These are phyloP conservation scores for Rallus crepitans DNA, from an alignment of 2,797 vertebrate genomes.

Conservation along the genomic window DNA sequence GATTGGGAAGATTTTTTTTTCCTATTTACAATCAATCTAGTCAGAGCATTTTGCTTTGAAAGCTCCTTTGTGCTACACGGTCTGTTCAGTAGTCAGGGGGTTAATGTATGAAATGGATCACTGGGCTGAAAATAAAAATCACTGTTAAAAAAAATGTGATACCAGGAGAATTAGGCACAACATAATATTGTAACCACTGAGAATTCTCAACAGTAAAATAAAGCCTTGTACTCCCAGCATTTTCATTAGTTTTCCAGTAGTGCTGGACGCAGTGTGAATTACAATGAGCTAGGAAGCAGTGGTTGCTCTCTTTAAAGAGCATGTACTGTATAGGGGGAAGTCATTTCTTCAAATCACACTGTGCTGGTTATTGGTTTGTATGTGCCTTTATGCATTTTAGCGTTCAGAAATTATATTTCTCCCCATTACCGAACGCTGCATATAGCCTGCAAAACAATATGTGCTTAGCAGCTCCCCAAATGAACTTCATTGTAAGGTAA, in stretches of 20 bases:
- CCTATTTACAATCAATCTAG: conserved; percentile 43
- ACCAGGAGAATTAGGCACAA: conserved; percentile 78
- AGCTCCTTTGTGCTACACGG: conserved; percentile 24
- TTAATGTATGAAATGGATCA: conserved; percentile 77
- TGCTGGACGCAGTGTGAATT: conserved; percentile 78
- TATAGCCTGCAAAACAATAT: conserved; percentile 35
- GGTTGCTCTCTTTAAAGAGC: conserved; percentile 70
- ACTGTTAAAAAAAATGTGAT: conserved; percentile 66
- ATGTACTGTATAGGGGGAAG: conserved; percentile 15
- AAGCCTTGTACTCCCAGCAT: conserved; percentile 77
- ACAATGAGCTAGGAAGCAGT: conserved; percentile 79
- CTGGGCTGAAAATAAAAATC: conserved; percentile 79
- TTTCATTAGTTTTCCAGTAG: conserved; percentile 86
- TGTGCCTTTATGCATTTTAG: conserved; percentile 34
- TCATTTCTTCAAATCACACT: conserved; percentile 49
- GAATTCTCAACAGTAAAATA: conserved; percentile 85
- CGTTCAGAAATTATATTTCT: conserved; percentile 44
- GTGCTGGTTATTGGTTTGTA: conserved; percentile 57
- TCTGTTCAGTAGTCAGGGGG: conserved; percentile 47
- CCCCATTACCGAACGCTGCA: conserved; percentile 22
- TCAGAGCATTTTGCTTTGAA: conserved; percentile 3
- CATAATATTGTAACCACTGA: conserved; percentile 75
- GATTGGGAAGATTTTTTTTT: conserved; percentile 4
- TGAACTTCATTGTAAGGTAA: not conserved
- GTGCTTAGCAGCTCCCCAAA: conserved; percentile 11